Conservation (phyloP, 2,888 invertebrate species). For the Dryococelus australis region DNA sequence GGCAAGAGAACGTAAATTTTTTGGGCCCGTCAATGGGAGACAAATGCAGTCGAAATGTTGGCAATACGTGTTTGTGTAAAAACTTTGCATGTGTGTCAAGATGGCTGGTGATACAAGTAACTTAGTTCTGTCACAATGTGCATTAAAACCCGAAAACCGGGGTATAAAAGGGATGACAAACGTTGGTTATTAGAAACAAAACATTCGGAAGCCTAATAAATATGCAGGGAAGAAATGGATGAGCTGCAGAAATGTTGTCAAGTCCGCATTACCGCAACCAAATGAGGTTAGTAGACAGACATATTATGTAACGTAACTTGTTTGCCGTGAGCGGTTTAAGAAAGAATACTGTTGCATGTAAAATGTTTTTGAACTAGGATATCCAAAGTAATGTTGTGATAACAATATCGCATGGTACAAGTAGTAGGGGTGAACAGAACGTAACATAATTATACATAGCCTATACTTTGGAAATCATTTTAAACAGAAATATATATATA, state of each 20-base stretch:
- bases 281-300: neutral
- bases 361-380: too few relatives aligned
- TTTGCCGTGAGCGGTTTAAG: neutral
- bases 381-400: too few relatives aligned
- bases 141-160: too few relatives aligned
- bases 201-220: neutral
- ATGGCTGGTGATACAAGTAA: neutral
- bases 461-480: too few relatives aligned
- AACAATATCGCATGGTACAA: too few relatives aligned
- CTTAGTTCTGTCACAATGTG: too few relatives aligned
- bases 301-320: neutral
- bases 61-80: neutral
- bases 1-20: neutral
- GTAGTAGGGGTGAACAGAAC: too few relatives aligned
- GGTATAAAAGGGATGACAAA: too few relatives aligned
- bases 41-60: neutral
- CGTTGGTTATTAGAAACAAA: neutral
- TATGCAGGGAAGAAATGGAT: neutral
- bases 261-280: neutral
- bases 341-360: neutral
- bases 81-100: neutral
- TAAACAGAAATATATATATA: too few relatives aligned
- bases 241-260: slow-evolving; percentile 3
- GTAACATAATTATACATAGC: too few relatives aligned
- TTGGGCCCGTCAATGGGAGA: neutral